A percentile compares a stretch with the other conserved stretches of the same genome.
phyloP scores from a whole-genome alignment of 2,888 invertebrate genomes.

The Chloromyia formosa region DNA sequence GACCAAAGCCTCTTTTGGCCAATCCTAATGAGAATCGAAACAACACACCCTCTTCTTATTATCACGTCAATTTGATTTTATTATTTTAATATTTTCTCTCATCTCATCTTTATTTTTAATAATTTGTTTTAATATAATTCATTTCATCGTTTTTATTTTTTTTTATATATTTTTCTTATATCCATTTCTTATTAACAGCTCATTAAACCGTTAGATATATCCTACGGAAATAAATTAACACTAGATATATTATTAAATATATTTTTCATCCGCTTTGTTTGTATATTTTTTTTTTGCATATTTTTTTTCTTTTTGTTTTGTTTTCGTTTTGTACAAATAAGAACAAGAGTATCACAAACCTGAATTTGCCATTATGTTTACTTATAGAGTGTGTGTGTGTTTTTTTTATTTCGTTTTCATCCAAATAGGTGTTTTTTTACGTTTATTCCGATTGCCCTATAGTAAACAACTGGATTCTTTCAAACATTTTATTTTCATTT shows the following conservation, averaged over 20 bases:
- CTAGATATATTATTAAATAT: constrained; percentile 49
- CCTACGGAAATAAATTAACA: constrained; percentile 49
- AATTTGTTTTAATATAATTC: constrained; percentile 46
- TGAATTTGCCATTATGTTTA: constrained; percentile 48
- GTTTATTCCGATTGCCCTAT: too few species aligned
- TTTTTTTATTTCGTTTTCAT: background rate
- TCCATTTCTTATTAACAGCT: constrained; percentile 42
- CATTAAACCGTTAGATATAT: constrained; percentile 42
- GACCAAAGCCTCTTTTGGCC: too few species aligned
- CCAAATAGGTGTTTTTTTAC: background rate
- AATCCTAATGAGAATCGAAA: background rate
- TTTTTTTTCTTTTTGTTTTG: background rate
- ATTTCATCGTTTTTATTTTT: constrained; percentile 49
- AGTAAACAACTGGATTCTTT: too few species aligned
- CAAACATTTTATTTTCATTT: background rate
- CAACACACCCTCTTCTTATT: background rate
- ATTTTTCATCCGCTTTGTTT: constrained; percentile 42
- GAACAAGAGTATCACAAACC: constrained; percentile 51
- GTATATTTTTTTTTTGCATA: constrained; percentile 20
- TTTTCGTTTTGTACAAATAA: constrained; percentile 49
- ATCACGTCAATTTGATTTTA: constrained; percentile 42
- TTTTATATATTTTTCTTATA: constrained; percentile 50
- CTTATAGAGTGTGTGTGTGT: constrained; percentile 20
- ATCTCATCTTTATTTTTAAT: constrained; percentile 46
- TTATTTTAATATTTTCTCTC: constrained; percentile 34